Evolutionary conservation across 2,797 vertebrate species (phyloP), one percentile per base, ranked within the genome.

Genomic region (Thamnophis elegans): DNA sequence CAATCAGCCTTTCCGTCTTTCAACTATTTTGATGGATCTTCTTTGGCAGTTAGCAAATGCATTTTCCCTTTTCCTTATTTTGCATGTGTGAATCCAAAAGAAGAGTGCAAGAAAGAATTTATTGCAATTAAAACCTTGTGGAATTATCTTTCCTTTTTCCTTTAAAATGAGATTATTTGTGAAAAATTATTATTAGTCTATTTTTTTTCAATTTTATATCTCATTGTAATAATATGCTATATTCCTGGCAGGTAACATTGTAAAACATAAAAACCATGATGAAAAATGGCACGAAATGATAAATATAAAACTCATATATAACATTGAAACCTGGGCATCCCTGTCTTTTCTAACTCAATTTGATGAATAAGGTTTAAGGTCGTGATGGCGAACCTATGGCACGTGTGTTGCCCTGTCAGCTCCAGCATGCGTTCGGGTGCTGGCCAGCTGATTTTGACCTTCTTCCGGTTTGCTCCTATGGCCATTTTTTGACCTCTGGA

Each of bases 331-430:
- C 16, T 78, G 32, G 8, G 18, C 18, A 78, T 22, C 8, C 18
- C 36, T 78, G 36, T 42, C 36, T 42, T 42, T 78, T 78, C 18
- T 42, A 94, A 87, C 82, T 58, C 87, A 36, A 87, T 60, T 89
- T 87, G 91, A 92, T 68, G 85, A 60, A 92, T 86, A 87, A 90
- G 47, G 78, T 56, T 92, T 90, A 36, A 36, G 32, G 32, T 32
- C 36, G 32, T 36, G 32, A 32, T 36, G 32, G 32, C 32, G 32
- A 36, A 36, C 32, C 32, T 36, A 36, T 36, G 32, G 32, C 32
- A 36, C 36, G 32, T 36, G 32, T 36, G 32, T 36, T 36, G 32
- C 32, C 32, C 32, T 36, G 32, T 36, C 32, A 36, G 32, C 32
- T 36, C 32, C 32, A 36, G 32, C 32, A 32, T 32, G 36, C 32